A percentile compares a stretch with the other conserved stretches of the same genome.
Evolutionary conservation across 2,888 invertebrate genomes (phyloP).

Genomic region (Podotricha telesiphe): DNA sequence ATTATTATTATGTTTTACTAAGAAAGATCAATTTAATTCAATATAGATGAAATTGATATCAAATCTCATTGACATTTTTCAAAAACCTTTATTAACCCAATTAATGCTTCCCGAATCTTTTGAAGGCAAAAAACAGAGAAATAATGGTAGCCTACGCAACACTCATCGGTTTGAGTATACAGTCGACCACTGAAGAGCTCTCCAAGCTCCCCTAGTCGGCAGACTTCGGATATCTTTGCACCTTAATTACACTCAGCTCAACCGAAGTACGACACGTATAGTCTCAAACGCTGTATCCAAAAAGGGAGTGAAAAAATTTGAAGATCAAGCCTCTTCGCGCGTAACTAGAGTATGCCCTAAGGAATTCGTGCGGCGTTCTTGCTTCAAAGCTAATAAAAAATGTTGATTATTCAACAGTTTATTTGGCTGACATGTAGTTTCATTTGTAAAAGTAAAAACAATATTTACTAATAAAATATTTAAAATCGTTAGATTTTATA

Average conservation of each 20-base stretch:
- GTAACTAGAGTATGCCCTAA: constrained; percentile 53
- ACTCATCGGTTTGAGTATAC: constrained; percentile 75
- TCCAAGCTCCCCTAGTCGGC: constrained; percentile 66
- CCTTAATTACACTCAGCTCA: constrained; percentile 78
- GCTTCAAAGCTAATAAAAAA: constrained; percentile 31
- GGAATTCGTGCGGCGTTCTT: constrained; percentile 33
- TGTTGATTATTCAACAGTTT: constrained; percentile 10
- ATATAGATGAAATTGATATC: background rate
- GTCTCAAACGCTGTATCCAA: constrained; percentile 61
- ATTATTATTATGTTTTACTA: background rate
- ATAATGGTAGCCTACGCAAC: constrained; percentile 72
- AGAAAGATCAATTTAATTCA: background rate
- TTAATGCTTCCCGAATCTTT: constrained; percentile 76
- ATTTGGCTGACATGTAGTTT: constrained; percentile 1
- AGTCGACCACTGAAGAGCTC: constrained; percentile 72
- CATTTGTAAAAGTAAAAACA: background rate
- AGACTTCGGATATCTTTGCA: constrained; percentile 81
- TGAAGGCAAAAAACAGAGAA: constrained; percentile 67
- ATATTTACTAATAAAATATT: background rate
- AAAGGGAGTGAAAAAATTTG: constrained; percentile 62
- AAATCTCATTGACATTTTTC: constrained; percentile 2
- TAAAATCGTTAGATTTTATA: too few relatives aligned
- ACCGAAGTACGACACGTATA: constrained; percentile 74
- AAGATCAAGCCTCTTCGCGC: constrained; percentile 60
- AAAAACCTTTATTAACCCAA: constrained; percentile 53